Conservation (phyloP, 2,113 vertebrate genomes). For the Zosterops lateralis region DNA sequence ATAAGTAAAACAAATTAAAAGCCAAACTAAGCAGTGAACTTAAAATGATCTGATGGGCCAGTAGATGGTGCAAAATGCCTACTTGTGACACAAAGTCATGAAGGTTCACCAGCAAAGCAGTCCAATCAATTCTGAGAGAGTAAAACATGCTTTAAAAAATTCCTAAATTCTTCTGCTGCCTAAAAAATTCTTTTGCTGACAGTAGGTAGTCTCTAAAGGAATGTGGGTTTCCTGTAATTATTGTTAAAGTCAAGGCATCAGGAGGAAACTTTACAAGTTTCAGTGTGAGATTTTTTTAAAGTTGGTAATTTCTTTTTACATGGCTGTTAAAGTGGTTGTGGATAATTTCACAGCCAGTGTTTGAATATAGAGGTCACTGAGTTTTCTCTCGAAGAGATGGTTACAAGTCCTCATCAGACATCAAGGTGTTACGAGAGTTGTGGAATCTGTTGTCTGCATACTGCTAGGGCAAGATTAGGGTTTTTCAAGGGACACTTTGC, state of each 20-base stretch:
- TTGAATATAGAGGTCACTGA: not conserved
- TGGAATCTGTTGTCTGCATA: not conserved
- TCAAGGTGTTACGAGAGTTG: not conserved
- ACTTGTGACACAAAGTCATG: not conserved
- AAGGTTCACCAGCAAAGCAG: not conserved
- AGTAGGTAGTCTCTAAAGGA: not conserved
- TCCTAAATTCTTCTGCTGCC: not conserved
- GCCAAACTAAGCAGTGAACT: not conserved
- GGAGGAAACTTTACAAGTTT: not conserved
- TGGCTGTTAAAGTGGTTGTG: not conserved
- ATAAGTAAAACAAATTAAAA: not conserved
- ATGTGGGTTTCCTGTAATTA: not conserved
- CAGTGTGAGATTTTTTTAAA: not conserved
- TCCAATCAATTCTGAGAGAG: not conserved
- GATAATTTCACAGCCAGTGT: not conserved
- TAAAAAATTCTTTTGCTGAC: not conserved
- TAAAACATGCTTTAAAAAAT: not conserved
- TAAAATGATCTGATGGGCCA: constrained; percentile 38
- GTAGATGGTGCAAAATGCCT: constrained; percentile 48
- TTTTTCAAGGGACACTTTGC: not conserved
- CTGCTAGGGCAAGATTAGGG: not conserved
- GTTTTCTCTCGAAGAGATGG: not conserved
- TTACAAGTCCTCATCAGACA: not conserved
- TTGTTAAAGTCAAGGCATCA: not conserved
- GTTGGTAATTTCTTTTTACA: not conserved